Base-by-base conservation (phyloP, 1,140 invertebrate species). In the Galleria mellonella region DNA sequence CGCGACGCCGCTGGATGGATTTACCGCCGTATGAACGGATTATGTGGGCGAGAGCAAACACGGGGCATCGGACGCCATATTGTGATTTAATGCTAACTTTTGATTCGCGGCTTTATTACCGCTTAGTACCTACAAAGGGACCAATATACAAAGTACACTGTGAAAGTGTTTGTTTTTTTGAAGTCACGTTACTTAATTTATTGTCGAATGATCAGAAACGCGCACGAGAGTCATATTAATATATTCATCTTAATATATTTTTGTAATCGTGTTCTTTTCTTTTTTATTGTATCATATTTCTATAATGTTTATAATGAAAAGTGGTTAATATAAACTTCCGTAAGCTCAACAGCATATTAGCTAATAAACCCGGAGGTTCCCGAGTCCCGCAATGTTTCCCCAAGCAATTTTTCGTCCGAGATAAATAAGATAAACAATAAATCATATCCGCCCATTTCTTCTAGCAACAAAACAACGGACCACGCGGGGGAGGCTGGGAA, bases 1-100 rank as follows among this genome's bases (percentile, higher is more conserved):
- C 63, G 70, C 70, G 75, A 78, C 77, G 74, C 54, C 61, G 68
- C 40, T 60, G 67, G 77, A 84, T 81, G 81, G 81, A 84, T 84
- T 82, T 84, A 84, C 77, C 63, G 77, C 63, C 74, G 66, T 71
- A 79, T 69, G 73, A 83, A 81, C 72, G 81, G 81, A 82, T 84
- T 84, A 84, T 77, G 81, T 84, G 81, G 81, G 77, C 77, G 81
- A 84, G 69, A 73, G 81, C 77, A 84, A 84, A 84, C 77, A 82
- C 74, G 72, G 72, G 73, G 65, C 75, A 74, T 63, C 72, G 69
- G 58, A 65, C 77, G 75, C 73, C 72, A 77, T 83, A 75, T 81
- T 79, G 70, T 79, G 67, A 84, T 79, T 78, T 84, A 84, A 49
- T 43, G 64, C 38, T 47, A 62, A 84, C 73, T 84, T 84, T 82